Evolutionary conservation across 1,140 invertebrate genomes (phyloP).

Genomic region (Drosophila saltans): DNA sequence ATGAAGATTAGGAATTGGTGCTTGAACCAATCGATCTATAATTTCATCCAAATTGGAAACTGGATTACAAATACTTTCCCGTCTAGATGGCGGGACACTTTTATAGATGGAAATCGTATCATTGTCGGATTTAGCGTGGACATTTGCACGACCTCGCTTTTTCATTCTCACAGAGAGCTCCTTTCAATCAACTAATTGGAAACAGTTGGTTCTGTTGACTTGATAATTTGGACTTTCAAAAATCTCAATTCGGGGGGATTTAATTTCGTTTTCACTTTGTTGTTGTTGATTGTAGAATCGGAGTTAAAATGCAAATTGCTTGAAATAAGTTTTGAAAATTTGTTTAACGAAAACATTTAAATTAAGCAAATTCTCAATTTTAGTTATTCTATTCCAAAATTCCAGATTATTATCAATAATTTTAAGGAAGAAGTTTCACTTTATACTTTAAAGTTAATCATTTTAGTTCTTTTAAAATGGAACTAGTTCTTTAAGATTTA

Average conservation of each 20-base stretch:
- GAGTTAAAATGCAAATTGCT: neutral
- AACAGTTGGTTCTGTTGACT: neutral
- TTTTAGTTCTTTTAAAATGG: too few relatives aligned
- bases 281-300: constrained; percentile 11
- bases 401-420: too few relatives aligned
- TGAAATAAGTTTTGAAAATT: too few relatives aligned
- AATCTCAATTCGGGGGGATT: neutral
- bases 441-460: too few relatives aligned
- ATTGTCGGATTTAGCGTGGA: neutral
- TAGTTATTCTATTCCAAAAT: too few relatives aligned
- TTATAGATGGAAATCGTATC: neutral
- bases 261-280: neutral
- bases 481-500: too few relatives aligned
- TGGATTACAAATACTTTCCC: neutral
- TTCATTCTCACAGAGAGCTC: neutral
- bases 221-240: constrained; percentile 2
- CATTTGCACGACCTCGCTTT: neutral
- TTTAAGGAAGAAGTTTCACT: too few relatives aligned
- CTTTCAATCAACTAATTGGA: neutral
- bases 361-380: too few relatives aligned
- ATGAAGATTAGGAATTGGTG: constrained; percentile 85
- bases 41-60: constrained; percentile 35
- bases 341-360: too few relatives aligned
- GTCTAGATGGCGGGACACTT: neutral
- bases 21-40: constrained; percentile 34